phyloP scores from a whole-genome alignment of 2,113 vertebrate species.

The Ptyas mucosa region DNA sequence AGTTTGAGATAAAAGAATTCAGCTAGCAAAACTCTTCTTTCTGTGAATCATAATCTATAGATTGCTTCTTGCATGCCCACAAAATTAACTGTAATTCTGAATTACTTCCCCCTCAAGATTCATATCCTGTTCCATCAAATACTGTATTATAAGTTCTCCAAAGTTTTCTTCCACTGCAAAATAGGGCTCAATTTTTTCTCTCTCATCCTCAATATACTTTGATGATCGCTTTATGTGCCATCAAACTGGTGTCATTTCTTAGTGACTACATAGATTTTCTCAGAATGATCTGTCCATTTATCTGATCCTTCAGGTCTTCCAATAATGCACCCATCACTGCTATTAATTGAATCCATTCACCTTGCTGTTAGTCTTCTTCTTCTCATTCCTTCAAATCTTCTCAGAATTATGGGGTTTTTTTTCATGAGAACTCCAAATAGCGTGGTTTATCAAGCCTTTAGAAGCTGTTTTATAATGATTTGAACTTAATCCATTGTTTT shows the following conservation, averaged over 20 bases:
- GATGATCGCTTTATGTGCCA: not conserved
- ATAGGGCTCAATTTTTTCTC: not conserved
- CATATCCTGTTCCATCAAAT: not conserved
- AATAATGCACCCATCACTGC: no score
- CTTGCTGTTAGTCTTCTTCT: not conserved
- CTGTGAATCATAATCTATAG: conserved; percentile 15
- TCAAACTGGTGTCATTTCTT: not conserved
- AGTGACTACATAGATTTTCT: not conserved
- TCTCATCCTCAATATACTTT: not conserved
- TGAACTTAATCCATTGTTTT: not conserved
- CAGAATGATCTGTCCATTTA: not conserved
- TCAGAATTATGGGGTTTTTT: no score
- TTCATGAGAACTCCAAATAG: no score
- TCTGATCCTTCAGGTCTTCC: no score
- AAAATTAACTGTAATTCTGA: not conserved
- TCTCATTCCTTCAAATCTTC: no score
- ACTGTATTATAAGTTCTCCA: not conserved
- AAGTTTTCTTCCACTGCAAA: not conserved
- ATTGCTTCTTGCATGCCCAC: conserved; percentile 3
- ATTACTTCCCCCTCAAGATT: not conserved
- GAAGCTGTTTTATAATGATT: not conserved
- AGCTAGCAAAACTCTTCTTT: conserved; percentile 4
- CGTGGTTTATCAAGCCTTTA: no score
- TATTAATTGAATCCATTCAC: no score
- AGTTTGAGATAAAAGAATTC: conserved; percentile 38